Percentiles rank a stretch among this genome's conserved stretches.
phyloP scores from a whole-genome alignment of 2,888 invertebrate genomes.

The Hesperia comma region DNA sequence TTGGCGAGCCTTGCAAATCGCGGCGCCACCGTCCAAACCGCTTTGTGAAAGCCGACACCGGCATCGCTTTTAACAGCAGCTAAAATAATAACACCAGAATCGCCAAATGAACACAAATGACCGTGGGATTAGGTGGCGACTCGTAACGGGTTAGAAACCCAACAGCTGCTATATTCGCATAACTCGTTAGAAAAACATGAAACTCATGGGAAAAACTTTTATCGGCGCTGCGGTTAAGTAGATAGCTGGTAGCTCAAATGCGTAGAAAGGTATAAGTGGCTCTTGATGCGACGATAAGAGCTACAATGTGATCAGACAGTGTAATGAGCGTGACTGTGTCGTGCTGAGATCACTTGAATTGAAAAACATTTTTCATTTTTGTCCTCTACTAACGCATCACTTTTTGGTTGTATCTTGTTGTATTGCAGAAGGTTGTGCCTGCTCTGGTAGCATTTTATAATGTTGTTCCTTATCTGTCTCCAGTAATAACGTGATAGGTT shows the following conservation, averaged over 20 bases:
- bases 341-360: no score
- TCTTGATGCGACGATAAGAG: conserved; percentile 17
- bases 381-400: neutral
- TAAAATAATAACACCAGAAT: conserved; percentile 76
- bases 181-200: conserved; percentile 29
- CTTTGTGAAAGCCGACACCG: conserved; percentile 59
- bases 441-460: no score
- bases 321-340: neutral
- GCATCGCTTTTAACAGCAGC: conserved; percentile 63
- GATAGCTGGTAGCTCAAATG: conserved; percentile 1
- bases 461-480: no score
- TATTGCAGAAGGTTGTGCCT: no score
- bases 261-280: conserved; percentile 2
- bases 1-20: conserved; percentile 74
- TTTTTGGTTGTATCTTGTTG: no score
- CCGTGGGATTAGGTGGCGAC: conserved; percentile 72
- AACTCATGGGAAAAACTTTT: conserved; percentile 32
- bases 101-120: conserved; percentile 79
- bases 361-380: no score
- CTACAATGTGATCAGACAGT: neutral
- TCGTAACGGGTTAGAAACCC: conserved; percentile 43
- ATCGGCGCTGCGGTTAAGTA: conserved; percentile 6
- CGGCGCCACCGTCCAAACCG: conserved; percentile 70
- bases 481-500: no score
- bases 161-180: conserved; percentile 41